Evolutionary conservation across 2,888 invertebrate species (phyloP).

Genomic region (Eristalis pertinax): DNA sequence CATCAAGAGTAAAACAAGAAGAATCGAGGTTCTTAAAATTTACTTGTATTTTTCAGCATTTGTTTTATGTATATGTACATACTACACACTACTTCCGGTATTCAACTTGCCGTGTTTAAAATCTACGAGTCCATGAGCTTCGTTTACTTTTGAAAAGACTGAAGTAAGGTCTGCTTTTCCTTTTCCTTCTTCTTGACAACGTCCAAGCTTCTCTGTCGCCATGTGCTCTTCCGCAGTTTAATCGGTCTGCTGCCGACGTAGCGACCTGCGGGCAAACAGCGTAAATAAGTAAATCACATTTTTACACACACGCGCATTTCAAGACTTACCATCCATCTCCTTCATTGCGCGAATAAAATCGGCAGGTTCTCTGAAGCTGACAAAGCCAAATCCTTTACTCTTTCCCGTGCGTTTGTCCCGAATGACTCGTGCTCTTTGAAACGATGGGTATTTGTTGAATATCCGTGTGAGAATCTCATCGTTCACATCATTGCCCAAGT

Average conservation of each 20-base stretch:
- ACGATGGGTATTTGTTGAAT: conserved; percentile 96
- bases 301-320: background rate
- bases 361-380: conserved; percentile 98
- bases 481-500: conserved; percentile 99
- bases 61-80: background rate
- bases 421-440: conserved; percentile 96
- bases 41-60: background rate
- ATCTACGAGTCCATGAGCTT: background rate
- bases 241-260: conserved; percentile 99
- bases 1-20: background rate
- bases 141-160: conserved; percentile 78
- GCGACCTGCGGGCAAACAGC: conserved; percentile 85
- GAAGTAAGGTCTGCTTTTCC: conserved; percentile 92
- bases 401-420: conserved; percentile 98
- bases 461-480: conserved; percentile 98
- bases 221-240: conserved; percentile 97
- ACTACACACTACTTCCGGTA: background rate
- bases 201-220: conserved; percentile 96
- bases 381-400: conserved; percentile 99
- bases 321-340: conserved; percentile 96
- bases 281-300: background rate
- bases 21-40: background rate
- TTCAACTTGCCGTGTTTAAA: background rate
- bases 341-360: conserved; percentile 99
- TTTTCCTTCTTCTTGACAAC: conserved; percentile 97